phyloP scores from a whole-genome alignment of 2,797 vertebrate genomes.

The Rhyacichthys aspro region DNA sequence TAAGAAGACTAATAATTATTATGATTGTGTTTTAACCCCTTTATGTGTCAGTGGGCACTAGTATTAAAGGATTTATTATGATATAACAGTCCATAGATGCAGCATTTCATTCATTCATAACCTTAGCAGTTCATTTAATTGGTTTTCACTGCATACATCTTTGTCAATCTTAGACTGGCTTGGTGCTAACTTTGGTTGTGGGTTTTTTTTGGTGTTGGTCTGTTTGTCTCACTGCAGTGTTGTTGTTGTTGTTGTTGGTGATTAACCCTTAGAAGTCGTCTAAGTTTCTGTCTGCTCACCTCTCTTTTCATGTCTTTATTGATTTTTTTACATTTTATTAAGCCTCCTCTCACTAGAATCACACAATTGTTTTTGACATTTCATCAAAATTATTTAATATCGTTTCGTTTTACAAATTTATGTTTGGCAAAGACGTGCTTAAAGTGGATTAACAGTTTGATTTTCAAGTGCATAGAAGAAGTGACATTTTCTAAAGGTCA shows the following conservation, averaged over 20 bases:
- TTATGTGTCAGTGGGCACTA: no score
- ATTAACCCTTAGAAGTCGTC: no score
- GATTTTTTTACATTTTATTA: constrained; percentile 44
- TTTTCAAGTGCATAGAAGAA: constrained; percentile 15
- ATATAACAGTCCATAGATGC: no score
- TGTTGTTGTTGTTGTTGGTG: no score
- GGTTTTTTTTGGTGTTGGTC: constrained; percentile 38
- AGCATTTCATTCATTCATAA: no score
- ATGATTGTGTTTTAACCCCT: no score
- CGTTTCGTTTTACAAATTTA: neutral
- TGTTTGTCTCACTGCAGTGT: constrained; percentile 32
- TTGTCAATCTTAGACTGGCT: constrained; percentile 26
- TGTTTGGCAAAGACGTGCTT: constrained; percentile 5
- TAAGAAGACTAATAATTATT: no score
- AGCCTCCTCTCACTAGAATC: constrained; percentile 43
- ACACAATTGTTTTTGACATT: constrained; percentile 23
- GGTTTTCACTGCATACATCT: no score
- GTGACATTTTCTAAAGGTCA: constrained; percentile 46
- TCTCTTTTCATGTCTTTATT: constrained; percentile 24
- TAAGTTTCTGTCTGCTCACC: constrained; percentile 6
- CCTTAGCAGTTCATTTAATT: no score
- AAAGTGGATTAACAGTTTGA: constrained; percentile 17
- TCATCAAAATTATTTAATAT: constrained; percentile 4
- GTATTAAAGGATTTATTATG: neutral
- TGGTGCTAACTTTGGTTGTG: constrained; percentile 61